Base-by-base conservation (phyloP, 2,797 vertebrate genomes). In the Catamblyrhynchus diadema region DNA sequence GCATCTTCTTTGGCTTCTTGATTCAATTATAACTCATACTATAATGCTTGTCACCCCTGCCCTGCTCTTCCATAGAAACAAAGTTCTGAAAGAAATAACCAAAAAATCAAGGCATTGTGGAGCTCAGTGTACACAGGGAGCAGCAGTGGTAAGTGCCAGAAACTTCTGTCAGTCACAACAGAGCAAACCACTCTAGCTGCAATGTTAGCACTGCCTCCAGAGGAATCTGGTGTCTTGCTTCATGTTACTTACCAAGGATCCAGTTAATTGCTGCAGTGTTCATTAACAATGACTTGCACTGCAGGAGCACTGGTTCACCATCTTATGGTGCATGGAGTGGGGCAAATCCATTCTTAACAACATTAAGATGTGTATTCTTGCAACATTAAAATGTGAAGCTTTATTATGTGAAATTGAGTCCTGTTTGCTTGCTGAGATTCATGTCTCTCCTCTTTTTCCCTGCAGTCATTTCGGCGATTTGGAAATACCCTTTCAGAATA, bases 401-500 rank as follows among this genome's bases (percentile, higher is more conserved):
- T 53, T 74, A 5, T 67, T n/a, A 8, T 10, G 19, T 75, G 69
- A 30, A 35, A 37, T 7, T 16, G 56, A 74, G 74, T 48, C 32
- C 44, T 53, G 18, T 69, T 69, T 51, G 9, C 39, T 54, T 54
- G 6, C 37, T 91, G 45, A 91, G 20, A 33, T 42, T 57, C 13
- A 3, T 16, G 27, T 74, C 28, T 91, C 37, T 56, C 15, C 18
- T 77, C 33, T 75, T 62, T 35, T 72, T 69, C 45, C n/a, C 86
- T 33, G 62, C 95, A 99, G 99, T 98, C 94, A 17, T 97, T 98
- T 57, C 98, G 98, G 85, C 98, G 97, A 73, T 98, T 97, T 37
- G 97, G 97, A 47, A 98, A 93, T 39, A 81, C 27, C 23, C 13
- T 99, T 6, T 97, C 95, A 0, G 98, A 98, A 13, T 69, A 93